Conservation (phyloP, 2,888 invertebrate species). For the Microdon myrmicae region DNA sequence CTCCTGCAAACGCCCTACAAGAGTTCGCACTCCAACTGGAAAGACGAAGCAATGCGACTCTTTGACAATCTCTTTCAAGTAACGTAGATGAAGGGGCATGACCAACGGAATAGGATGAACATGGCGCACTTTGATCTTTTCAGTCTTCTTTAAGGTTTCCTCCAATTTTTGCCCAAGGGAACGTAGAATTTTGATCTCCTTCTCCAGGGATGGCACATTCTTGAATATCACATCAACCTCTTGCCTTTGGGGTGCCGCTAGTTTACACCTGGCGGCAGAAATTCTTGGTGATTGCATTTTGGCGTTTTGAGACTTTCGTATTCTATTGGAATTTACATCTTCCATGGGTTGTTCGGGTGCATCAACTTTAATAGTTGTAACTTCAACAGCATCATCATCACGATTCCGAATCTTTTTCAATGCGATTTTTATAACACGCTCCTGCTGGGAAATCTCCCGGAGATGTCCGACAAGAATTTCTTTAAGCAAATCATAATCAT, state of each 20-base stretch:
- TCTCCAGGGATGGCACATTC: slow-evolving; percentile 59
- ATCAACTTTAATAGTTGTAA: neutral
- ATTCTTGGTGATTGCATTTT: no score
- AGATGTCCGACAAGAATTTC: slow-evolving; percentile 55
- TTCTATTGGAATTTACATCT: neutral
- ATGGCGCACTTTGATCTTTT: neutral
- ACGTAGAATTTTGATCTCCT: slow-evolving; percentile 58
- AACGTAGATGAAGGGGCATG: no score
- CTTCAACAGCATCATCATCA: slow-evolving; percentile 4
- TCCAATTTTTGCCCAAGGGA: slow-evolving; percentile 59
- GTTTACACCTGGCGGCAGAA: neutral
- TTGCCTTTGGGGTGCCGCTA: slow-evolving; percentile 6
- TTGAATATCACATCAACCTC: slow-evolving; percentile 58
- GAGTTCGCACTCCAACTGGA: slow-evolving; percentile 4
- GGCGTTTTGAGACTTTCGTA: neutral
- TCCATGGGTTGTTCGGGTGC: slow-evolving; percentile 35
- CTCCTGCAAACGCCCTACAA: slow-evolving; percentile 54
- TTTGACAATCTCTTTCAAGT: no score
- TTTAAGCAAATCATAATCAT: slow-evolving; percentile 54
- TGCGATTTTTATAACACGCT: slow-evolving; percentile 54
- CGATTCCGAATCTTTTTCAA: slow-evolving; percentile 34
- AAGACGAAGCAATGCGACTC: neutral
- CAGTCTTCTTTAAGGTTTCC: slow-evolving; percentile 53
- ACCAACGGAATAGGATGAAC: no score
- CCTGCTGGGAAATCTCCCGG: slow-evolving; percentile 55